Conservation (phyloP, 2,888 invertebrate genomes). For the Drosophila limbata region DNA sequence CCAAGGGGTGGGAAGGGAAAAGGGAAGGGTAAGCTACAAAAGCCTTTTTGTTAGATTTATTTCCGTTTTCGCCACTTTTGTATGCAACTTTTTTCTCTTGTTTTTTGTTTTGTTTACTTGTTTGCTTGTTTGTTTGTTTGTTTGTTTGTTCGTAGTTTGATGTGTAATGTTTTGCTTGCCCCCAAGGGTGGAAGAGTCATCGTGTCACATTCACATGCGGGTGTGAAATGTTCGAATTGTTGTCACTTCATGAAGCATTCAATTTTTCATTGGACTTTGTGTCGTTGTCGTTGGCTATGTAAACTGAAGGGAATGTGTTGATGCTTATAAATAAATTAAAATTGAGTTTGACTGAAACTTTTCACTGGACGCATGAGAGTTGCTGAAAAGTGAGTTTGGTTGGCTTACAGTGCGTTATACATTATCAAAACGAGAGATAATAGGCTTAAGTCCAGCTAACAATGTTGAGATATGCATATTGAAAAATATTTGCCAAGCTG, state of each 20-base stretch:
- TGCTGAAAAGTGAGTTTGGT: not conserved
- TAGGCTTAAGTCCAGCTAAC: not conserved
- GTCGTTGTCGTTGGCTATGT: slow-evolving; percentile 27
- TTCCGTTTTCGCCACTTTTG: slow-evolving; percentile 73
- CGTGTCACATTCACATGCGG: slow-evolving; percentile 32
- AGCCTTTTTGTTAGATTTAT: slow-evolving; percentile 79
- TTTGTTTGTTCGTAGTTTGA: slow-evolving; percentile 56
- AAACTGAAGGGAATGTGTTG: slow-evolving; percentile 36
- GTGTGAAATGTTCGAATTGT: slow-evolving; percentile 53
- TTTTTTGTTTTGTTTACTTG: slow-evolving; percentile 28
- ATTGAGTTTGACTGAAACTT: slow-evolving; percentile 34
- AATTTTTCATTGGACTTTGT: slow-evolving; percentile 58
- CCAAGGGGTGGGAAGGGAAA: not conserved
- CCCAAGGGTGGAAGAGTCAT: slow-evolving; percentile 10
- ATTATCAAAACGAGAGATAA: not conserved
- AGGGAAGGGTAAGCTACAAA: slow-evolving; percentile 50
- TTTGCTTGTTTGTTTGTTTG: slow-evolving; percentile 43
- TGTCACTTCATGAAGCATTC: slow-evolving; percentile 58
- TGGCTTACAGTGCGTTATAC: not conserved
- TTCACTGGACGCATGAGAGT: slow-evolving; percentile 5
- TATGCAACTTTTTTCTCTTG: slow-evolving; percentile 56
- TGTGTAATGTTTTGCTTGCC: slow-evolving; percentile 38
- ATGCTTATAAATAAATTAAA: slow-evolving; percentile 64
- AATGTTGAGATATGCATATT: slow-evolving; percentile 7
- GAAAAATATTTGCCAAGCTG: slow-evolving; percentile 2